Percentiles rank a stretch among this genome's conserved stretches.
These are phyloP conservation scores for Apamea crenata DNA, from an alignment of 2,888 invertebrate genomes.

Conservation along the genomic window DNA sequence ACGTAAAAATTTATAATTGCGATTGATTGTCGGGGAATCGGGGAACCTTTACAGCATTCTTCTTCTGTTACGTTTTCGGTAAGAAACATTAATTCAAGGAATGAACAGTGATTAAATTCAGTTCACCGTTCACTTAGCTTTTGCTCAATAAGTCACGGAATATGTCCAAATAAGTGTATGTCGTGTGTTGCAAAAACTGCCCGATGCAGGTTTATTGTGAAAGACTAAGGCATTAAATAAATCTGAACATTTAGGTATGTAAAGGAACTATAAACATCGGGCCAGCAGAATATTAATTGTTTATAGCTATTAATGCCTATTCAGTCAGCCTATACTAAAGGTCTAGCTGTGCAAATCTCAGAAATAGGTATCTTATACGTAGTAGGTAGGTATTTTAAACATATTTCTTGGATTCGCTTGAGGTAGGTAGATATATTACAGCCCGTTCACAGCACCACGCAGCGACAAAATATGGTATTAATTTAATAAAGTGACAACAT, in stretches of 20 bases:
- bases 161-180: slow-evolving; percentile 23
- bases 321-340: neutral
- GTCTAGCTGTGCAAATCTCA: too few relatives aligned
- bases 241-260: neutral
- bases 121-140: slow-evolving; percentile 29
- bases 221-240: slow-evolving; percentile 24
- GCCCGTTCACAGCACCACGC: too few relatives aligned
- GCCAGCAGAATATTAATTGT: neutral
- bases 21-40: too few relatives aligned
- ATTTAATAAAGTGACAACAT: too few relatives aligned
- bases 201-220: slow-evolving; percentile 20
- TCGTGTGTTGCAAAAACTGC: slow-evolving; percentile 22
- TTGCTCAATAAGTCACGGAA: slow-evolving; percentile 37
- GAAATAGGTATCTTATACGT: too few relatives aligned
- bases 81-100: too few relatives aligned
- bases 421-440: neutral
- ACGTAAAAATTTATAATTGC: too few relatives aligned
- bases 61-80: too few relatives aligned
- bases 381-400: neutral
- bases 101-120: neutral
- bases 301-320: neutral
- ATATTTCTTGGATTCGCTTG: slow-evolving; percentile 6
- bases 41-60: too few relatives aligned
- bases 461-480: too few relatives aligned
- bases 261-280: slow-evolving; percentile 11